phyloP scores from a whole-genome alignment of 2,797 vertebrate species.

The Paratrypauchen microcephalus region DNA sequence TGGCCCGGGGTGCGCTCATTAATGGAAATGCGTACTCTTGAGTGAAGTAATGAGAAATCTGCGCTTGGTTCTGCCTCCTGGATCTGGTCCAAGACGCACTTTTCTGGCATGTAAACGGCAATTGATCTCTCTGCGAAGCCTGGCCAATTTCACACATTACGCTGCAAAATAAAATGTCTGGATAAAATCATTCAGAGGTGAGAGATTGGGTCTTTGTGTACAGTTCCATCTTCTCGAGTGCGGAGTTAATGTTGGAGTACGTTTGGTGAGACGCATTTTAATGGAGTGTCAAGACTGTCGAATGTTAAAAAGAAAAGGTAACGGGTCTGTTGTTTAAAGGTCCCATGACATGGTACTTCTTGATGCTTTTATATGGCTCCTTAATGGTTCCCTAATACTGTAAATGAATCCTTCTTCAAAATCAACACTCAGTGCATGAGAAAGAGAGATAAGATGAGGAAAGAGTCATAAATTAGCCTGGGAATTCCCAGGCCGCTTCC shows the following conservation, averaged over 20 bases:
- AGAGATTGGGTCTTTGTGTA: slow-evolving; percentile 28
- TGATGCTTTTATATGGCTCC: too few species aligned
- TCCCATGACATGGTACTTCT: too few species aligned
- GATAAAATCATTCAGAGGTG: slow-evolving; percentile 32
- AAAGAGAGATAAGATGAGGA: too few species aligned
- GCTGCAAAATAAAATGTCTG: slow-evolving; percentile 29
- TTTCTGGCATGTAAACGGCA: slow-evolving; percentile 45
- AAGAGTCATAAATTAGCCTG: too few species aligned
- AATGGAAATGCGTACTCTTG: slow-evolving; percentile 40
- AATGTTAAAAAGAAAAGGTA: slow-evolving; percentile 6
- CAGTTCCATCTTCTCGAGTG: slow-evolving; percentile 19
- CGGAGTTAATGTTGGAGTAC: slow-evolving; percentile 31
- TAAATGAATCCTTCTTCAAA: too few species aligned
- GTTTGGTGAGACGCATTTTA: slow-evolving; percentile 17
- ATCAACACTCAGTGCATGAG: too few species aligned
- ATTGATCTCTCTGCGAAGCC: slow-evolving; percentile 35
- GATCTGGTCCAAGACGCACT: slow-evolving; percentile 27
- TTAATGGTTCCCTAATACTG: too few species aligned
- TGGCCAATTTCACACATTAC: slow-evolving; percentile 50
- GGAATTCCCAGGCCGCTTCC: too few species aligned
- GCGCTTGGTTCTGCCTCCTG: slow-evolving; percentile 31
- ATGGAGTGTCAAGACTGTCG: slow-evolving; percentile 10
- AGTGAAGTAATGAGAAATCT: slow-evolving; percentile 35
- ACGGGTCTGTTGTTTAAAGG: slow-evolving; percentile 4
- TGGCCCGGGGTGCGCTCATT: slow-evolving; percentile 30